A percentile compares a stretch with the other conserved stretches of the same genome.
These are phyloP conservation scores for Lampris incognitus DNA, from an alignment of 2,113 vertebrate genomes.

Conservation along the genomic window DNA sequence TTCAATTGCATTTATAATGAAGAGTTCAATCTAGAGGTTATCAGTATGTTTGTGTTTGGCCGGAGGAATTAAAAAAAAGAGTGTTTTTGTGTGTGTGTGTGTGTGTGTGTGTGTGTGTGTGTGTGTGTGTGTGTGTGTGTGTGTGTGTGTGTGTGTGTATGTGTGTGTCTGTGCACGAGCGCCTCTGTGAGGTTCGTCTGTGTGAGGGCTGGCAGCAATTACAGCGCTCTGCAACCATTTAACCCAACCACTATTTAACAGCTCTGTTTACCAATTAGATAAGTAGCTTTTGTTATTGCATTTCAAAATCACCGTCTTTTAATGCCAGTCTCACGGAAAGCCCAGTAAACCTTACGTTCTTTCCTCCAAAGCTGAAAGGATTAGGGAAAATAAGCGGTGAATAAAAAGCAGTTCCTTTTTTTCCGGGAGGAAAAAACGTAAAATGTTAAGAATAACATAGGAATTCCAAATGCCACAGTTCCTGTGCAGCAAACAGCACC, in stretches of 20 bases:
- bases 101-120: constrained; percentile 30
- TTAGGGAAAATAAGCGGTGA: neutral
- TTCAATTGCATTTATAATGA: constrained; percentile 72
- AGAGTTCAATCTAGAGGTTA: constrained; percentile 71
- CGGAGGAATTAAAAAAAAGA: constrained; percentile 49
- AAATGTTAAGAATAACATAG: neutral
- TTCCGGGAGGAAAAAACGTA: neutral
- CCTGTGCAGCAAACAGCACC: neutral
- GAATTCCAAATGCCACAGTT: no score
- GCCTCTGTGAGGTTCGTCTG: constrained; percentile 40
- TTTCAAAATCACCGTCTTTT: constrained; percentile 81
- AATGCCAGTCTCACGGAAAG: constrained; percentile 67
- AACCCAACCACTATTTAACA: constrained; percentile 83
- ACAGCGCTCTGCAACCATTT: constrained; percentile 84
- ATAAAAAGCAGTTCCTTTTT: neutral
- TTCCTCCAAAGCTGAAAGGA: constrained; percentile 1
- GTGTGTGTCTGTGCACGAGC: constrained; percentile 39
- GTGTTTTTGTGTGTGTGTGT: neutral
- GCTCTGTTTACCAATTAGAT: constrained; percentile 87
- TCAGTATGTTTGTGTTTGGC: constrained; percentile 70
- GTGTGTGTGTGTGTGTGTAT: constrained; percentile 4
- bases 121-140: constrained; percentile 19
- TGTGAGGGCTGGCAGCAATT: constrained; percentile 84
- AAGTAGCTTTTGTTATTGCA: constrained; percentile 83
- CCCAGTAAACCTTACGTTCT: constrained; percentile 10